These are phyloP conservation scores for Tachystola acroxantha DNA, from an alignment of 2,888 invertebrate genomes.

Conservation along the genomic window DNA sequence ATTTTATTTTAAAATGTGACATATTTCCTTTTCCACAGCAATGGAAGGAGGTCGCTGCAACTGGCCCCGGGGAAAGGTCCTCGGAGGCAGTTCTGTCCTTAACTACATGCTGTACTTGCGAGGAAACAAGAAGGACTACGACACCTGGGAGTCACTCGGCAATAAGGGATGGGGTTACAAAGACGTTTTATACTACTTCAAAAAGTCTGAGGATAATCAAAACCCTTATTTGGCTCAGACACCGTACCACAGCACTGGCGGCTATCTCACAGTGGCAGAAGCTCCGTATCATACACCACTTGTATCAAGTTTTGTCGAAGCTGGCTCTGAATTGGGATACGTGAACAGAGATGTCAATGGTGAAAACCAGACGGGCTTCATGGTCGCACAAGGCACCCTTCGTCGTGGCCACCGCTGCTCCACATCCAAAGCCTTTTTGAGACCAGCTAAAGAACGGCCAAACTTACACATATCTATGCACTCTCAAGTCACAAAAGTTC, in stretches of 20 bases:
- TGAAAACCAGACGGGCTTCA: conserved; percentile 90
- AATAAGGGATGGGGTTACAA: conserved; percentile 93
- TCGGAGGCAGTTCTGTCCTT: conserved; percentile 92
- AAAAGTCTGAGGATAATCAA: conserved; percentile 93
- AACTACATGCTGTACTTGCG: conserved; percentile 95
- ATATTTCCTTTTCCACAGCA: conserved; percentile 75
- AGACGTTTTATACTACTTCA: conserved; percentile 89
- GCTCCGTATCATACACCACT: conserved; percentile 92
- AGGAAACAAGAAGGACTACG: conserved; percentile 94
- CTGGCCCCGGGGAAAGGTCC: conserved; percentile 94
- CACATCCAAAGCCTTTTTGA: conserved; percentile 91
- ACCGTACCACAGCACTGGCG: conserved; percentile 88
- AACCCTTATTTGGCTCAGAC: conserved; percentile 90
- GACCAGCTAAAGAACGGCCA: conserved; percentile 87
- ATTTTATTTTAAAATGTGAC: too few relatives aligned
- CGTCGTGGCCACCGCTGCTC: conserved; percentile 91
- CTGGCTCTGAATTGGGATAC: conserved; percentile 90
- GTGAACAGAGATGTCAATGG: conserved; percentile 93
- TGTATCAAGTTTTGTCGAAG: conserved; percentile 89
- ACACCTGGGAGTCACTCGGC: conserved; percentile 91
- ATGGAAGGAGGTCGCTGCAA: conserved; percentile 92
- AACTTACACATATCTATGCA: conserved; percentile 92
- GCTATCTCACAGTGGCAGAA: conserved; percentile 90
- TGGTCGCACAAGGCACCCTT: conserved; percentile 91
- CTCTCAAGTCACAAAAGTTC: conserved; percentile 86